Evolutionary conservation across 2,888 invertebrate genomes (phyloP).

Genomic region (Hirtodrosophila alboralis): DNA sequence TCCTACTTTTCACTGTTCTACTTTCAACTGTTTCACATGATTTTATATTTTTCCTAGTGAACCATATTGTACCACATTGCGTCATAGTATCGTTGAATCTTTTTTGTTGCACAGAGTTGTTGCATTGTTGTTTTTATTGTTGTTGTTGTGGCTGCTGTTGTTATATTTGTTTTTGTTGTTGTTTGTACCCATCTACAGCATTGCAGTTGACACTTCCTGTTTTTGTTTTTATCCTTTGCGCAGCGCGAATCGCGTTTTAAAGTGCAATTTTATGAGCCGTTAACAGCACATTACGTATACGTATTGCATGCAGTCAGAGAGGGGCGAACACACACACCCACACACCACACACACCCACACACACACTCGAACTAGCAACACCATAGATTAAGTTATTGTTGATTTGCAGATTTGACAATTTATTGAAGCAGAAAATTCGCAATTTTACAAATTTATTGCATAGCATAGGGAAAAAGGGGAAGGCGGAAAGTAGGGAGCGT

Average conservation of each 20-base stretch:
- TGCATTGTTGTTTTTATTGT: constrained; percentile 18
- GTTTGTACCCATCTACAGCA: constrained; percentile 29
- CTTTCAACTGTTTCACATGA: not conserved
- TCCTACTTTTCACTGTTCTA: not conserved
- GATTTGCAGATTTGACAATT: constrained; percentile 72
- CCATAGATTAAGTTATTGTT: constrained; percentile 60
- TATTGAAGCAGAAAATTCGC: constrained; percentile 64
- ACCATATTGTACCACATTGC: constrained; percentile 8
- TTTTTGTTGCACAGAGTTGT: constrained; percentile 19
- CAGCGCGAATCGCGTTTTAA: constrained; percentile 56
- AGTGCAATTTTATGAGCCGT: constrained; percentile 75
- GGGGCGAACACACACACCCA: constrained; percentile 3
- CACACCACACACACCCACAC: constrained; percentile 1
- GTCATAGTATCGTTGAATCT: constrained; percentile 11
- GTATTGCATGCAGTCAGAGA: constrained; percentile 32
- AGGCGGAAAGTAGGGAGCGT: too few species aligned
- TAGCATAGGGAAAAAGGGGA: constrained; percentile 8
- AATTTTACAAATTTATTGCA: constrained; percentile 71
- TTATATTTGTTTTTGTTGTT: constrained; percentile 27
- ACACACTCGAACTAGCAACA: constrained; percentile 4
- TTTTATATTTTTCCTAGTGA: not conserved
- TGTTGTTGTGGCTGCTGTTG: constrained; percentile 24
- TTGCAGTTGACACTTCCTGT: constrained; percentile 69
- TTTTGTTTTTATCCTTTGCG: constrained; percentile 58
- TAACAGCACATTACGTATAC: constrained; percentile 65